These are phyloP conservation scores for Ammodramus savannarum DNA, from an alignment of 2,113 vertebrate species.

Conservation along the genomic window DNA sequence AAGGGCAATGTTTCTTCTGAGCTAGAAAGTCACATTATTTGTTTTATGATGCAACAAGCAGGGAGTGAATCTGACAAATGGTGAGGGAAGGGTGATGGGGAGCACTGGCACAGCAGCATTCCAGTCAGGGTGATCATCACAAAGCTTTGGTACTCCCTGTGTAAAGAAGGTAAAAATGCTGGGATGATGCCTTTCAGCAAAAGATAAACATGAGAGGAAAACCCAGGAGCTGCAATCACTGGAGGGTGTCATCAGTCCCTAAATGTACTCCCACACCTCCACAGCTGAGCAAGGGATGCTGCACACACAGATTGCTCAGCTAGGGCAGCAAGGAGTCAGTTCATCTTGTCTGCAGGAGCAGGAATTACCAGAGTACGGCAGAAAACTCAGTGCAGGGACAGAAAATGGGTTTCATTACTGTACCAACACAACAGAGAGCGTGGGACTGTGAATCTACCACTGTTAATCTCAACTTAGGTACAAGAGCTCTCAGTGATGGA, in stretches of 20 bases:
- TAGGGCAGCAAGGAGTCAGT: not conserved
- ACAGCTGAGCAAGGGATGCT: not conserved
- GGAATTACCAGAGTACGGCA: not conserved
- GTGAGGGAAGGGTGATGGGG: not conserved
- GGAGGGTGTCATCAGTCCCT: not conserved
- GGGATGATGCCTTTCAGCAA: not conserved
- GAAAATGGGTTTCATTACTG: not conserved
- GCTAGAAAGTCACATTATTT: not conserved
- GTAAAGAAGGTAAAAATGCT: not conserved
- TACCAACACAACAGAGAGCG: not conserved
- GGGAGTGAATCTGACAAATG: rapidly evolving
- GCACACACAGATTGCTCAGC: not conserved
- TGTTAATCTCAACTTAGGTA: not conserved
- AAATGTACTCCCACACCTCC: not conserved
- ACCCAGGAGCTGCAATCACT: not conserved
- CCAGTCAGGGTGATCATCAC: not conserved
- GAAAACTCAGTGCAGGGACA: not conserved
- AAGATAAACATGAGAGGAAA: not conserved
- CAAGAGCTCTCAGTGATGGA: not conserved
- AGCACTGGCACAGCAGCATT: not conserved
- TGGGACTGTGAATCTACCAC: not conserved
- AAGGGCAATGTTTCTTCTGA: not conserved
- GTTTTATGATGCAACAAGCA: not conserved
- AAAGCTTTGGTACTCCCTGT: not conserved
- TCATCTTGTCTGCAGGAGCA: not conserved